A percentile compares a stretch with the other conserved stretches of the same genome.
Conservation (phyloP, 2,797 vertebrate genomes). For the Xenopus petersii region DNA sequence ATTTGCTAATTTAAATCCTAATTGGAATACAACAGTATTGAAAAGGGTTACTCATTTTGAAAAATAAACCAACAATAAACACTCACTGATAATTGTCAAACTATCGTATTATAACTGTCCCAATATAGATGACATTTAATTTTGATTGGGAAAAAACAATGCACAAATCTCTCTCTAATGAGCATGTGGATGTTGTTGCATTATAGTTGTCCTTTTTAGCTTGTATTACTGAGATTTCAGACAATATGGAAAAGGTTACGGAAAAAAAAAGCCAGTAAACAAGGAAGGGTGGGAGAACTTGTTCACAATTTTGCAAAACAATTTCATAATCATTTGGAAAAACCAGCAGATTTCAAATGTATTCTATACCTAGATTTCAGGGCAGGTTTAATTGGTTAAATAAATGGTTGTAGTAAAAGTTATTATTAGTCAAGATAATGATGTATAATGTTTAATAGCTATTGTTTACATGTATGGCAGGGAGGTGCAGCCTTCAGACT, state of each 20-base stretch:
- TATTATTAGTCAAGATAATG: too few relatives aligned
- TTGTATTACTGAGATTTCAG: background rate
- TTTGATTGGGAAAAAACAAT: background rate
- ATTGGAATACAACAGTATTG: background rate
- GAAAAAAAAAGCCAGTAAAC: background rate
- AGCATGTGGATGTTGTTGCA: background rate
- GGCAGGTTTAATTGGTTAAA: too few relatives aligned
- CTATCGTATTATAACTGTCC: background rate
- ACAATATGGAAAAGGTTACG: background rate
- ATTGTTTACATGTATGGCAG: too few relatives aligned
- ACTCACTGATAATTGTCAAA: constrained; percentile 14
- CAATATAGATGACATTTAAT: constrained; percentile 14
- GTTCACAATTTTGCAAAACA: background rate
- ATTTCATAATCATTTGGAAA: background rate
- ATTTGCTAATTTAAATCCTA: background rate
- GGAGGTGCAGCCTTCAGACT: too few relatives aligned
- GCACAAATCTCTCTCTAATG: background rate
- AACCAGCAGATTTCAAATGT: too few relatives aligned
- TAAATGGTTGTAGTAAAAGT: too few relatives aligned
- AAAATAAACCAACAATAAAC: constrained; percentile 26
- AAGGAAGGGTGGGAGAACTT: background rate
- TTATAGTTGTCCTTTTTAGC: background rate
- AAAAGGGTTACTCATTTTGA: constrained; percentile 6
- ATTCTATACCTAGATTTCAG: too few relatives aligned
- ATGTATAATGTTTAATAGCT: too few relatives aligned